A percentile compares a stretch with the other conserved stretches of the same genome.
Evolutionary conservation across 2,797 vertebrate species (phyloP).

Genomic region (Alcedo quadribrachys): DNA sequence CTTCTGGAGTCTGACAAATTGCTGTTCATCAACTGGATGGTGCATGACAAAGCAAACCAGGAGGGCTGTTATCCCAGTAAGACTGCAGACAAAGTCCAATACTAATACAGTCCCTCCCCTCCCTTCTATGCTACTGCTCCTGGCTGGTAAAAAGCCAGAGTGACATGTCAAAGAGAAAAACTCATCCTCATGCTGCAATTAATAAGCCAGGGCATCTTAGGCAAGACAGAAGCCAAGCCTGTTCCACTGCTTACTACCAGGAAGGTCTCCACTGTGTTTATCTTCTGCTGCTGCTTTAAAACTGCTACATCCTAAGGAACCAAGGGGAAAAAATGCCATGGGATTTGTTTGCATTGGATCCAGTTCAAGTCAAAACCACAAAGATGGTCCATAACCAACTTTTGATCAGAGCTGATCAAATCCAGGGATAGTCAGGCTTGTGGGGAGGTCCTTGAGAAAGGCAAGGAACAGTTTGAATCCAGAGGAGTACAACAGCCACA

Average conservation of each 20-base stretch:
- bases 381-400: constrained; percentile 14
- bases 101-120: background rate
- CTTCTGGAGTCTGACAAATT: background rate
- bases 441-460: background rate
- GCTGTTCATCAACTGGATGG: background rate
- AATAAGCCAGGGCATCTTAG: background rate
- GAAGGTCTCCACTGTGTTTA: background rate
- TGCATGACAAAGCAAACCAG: background rate
- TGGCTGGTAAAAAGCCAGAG: background rate
- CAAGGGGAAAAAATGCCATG: background rate
- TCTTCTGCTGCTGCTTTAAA: constrained; percentile 26
- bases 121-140: background rate
- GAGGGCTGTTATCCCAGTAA: background rate
- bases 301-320: background rate
- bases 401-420: constrained; percentile 41
- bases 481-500: background rate
- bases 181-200: background rate
- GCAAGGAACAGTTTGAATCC: background rate
- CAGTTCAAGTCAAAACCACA: background rate
- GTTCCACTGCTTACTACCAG: background rate
- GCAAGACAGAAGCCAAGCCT: background rate
- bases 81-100: background rate
- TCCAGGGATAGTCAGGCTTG: background rate
- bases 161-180: background rate
- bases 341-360: constrained; percentile 13